Conservation (phyloP, 2,888 invertebrate genomes). For the Teleiodes luculella region DNA sequence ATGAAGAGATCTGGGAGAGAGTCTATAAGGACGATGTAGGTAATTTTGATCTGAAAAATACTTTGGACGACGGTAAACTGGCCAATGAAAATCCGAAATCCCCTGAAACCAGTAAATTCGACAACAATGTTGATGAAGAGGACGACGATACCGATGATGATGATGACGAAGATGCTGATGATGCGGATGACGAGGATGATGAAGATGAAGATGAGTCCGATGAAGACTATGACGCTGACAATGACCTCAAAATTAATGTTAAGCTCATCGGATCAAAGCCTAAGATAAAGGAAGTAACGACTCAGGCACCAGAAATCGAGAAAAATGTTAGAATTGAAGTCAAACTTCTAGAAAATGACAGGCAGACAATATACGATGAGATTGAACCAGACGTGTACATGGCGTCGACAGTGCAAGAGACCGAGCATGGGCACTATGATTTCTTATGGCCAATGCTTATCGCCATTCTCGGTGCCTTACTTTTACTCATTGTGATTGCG, state of each 20-base stretch:
- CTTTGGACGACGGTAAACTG: conserved; percentile 62
- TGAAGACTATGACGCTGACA: conserved; percentile 51
- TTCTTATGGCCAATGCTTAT: conserved; percentile 80
- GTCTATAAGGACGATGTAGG: conserved; percentile 60
- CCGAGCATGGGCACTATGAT: conserved; percentile 68
- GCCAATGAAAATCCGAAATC: conserved; percentile 39
- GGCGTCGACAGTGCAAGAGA: conserved; percentile 48
- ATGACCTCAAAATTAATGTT: conserved; percentile 62
- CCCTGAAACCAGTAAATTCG: conserved; percentile 40
- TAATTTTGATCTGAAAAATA: conserved; percentile 65
- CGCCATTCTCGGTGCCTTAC: conserved; percentile 76
- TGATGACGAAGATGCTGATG: conserved; percentile 49
- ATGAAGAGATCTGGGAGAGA: conserved; percentile 72
- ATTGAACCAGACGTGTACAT: conserved; percentile 49
- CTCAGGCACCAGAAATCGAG: conserved; percentile 10
- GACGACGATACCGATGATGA: conserved; percentile 57
- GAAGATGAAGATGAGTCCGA: conserved; percentile 54
- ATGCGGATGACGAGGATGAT: conserved; percentile 43
- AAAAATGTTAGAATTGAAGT: conserved; percentile 52
- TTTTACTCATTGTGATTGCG: conserved; percentile 74
- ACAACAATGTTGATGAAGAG: conserved; percentile 48
- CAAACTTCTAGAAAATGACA: conserved; percentile 56
- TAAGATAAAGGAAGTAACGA: conserved; percentile 20
- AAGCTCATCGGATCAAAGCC: conserved; percentile 53
- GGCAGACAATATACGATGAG: conserved; percentile 44